Evolutionary conservation across 2,113 vertebrate genomes (phyloP), one percentile per base, ranked within the genome.

Genomic region (Phalacrocorax carbo): DNA sequence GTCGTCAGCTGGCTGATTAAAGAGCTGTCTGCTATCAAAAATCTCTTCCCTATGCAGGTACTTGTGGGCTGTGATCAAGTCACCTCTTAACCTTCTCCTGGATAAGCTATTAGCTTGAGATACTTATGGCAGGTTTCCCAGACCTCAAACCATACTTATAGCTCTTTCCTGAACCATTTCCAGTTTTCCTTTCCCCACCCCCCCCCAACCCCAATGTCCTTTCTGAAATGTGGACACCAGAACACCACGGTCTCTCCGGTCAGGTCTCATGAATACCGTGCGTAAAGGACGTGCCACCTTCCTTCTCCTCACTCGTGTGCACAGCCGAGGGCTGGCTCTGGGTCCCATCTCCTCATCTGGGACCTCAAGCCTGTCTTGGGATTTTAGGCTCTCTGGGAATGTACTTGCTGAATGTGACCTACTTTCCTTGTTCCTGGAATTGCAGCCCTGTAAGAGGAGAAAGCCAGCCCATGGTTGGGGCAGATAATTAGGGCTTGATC

Each of bases 121-220:
- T 89, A n/a, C 85, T 82, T 22, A 54, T 95, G 93, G 95, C 95
- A 94, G 52, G 22, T 62, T 94, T 94, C 95, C 95, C 95, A 94
- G 95, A 77, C 82, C 82, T 80, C 90, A 94, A 60, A 52, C 48
- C 1, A 0, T 70, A 57, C 90, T 80, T 92, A 52, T 1, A 90
- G 92, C 69, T 92, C 92, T 94, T 90, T 96, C 78, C 82, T 94
- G 89, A 94, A 57, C 25, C 12, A 7, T 16, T 92, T 92, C 93
- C 95, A 96, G 30, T 40, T 60, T 64, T 73, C 34, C 29, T 26
- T 57, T 11, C 8, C 12, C 23, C 5, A 8, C 8, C 44, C 19
- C 8, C 0, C 8, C 12, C 23, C 5, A 8, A 7, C 44, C 19
- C 8, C 1, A 0, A 12, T 57, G 86, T 72, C 78, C 40, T 55